Evolutionary conservation across 2,888 invertebrate genomes (phyloP).

Genomic region (Scaeva pyrastri): DNA sequence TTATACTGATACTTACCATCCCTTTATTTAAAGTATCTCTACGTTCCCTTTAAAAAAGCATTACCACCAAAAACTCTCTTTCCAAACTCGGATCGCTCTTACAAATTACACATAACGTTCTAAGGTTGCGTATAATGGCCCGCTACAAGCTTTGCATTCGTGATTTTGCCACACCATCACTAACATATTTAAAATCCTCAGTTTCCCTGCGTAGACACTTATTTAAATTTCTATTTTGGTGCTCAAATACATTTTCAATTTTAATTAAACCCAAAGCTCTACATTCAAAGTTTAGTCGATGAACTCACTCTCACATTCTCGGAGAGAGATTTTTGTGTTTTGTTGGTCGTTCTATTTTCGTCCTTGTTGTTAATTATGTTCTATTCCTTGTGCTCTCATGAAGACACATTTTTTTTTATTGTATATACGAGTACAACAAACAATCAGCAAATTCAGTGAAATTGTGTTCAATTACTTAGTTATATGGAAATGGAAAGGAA

Average conservation of each 20-base stretch:
- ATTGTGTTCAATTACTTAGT: conserved; percentile 62
- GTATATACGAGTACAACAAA: conserved; percentile 1
- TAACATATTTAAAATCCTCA: not conserved
- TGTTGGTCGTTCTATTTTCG: not conserved
- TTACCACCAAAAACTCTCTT: conserved; percentile 19
- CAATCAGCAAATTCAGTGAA: conserved; percentile 60
- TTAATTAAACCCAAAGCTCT: conserved; percentile 60
- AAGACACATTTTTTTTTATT: conserved; percentile 12
- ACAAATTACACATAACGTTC: not conserved
- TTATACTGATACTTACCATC: not conserved
- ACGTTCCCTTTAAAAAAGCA: no score
- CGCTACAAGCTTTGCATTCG: conserved; percentile 48
- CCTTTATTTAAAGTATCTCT: not conserved
- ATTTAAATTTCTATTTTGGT: conserved; percentile 64
- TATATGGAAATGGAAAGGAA: no score
- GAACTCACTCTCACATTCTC: conserved; percentile 24
- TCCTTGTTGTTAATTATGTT: conserved; percentile 17
- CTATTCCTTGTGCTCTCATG: not conserved
- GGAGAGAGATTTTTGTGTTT: not conserved
- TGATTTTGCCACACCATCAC: conserved; percentile 19
- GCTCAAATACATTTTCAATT: conserved; percentile 63
- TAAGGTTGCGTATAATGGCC: conserved; percentile 11
- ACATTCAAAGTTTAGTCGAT: conserved; percentile 2
- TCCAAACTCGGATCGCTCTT: not conserved
- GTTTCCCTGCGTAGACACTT: conserved; percentile 14